phyloP scores from a whole-genome alignment of 2,888 invertebrate species.

The Choreutis nemorana region DNA sequence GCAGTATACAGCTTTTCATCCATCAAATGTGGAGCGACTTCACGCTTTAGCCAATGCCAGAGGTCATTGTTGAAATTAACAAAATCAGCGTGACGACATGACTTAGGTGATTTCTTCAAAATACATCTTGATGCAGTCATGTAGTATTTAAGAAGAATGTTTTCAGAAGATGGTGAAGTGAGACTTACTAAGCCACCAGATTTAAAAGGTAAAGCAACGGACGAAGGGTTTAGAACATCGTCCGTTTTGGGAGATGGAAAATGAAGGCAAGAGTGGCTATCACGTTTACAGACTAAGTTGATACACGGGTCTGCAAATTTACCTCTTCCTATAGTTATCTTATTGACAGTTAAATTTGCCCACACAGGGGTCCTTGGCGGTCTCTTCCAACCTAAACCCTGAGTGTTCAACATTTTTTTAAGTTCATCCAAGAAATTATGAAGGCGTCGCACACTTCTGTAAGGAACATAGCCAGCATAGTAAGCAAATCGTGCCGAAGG shows the following conservation, averaged over 20 bases:
- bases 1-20: conserved; percentile 48
- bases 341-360: conserved; percentile 44
- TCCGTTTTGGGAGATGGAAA: conserved; percentile 41
- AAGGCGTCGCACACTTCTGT: conserved; percentile 27
- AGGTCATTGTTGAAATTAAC: conserved; percentile 47
- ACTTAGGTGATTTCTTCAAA: conserved; percentile 33
- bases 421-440: conserved; percentile 35
- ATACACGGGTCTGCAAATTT: conserved; percentile 34
- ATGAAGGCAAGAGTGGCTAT: conserved; percentile 40
- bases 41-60: conserved; percentile 56
- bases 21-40: conserved; percentile 41
- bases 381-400: conserved; percentile 42
- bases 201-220: conserved; percentile 43
- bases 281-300: conserved; percentile 32
- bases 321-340: conserved; percentile 33
- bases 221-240: conserved; percentile 28
- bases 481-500: conserved; percentile 45
- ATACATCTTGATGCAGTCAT: conserved; percentile 45
- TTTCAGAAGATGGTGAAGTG: conserved; percentile 31
- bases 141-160: conserved; percentile 44
- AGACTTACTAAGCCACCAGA: conserved; percentile 34
- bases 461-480: conserved; percentile 50
- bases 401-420: conserved; percentile 37
- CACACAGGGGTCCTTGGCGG: conserved; percentile 27
- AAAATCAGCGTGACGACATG: conserved; percentile 45